phyloP scores from a whole-genome alignment of 2,888 invertebrate species.

The Panzeria rudis region DNA sequence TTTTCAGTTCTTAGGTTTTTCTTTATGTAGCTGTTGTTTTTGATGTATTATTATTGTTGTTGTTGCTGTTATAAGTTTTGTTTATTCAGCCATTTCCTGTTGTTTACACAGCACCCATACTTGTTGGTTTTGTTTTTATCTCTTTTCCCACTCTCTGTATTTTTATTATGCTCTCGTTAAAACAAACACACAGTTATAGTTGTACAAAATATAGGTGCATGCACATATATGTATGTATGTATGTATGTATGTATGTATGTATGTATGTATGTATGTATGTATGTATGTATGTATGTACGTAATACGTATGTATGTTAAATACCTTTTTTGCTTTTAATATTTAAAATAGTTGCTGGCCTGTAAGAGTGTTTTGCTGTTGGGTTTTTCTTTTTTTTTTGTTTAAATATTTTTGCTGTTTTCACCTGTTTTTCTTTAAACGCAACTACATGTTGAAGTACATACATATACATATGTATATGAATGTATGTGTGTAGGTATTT shows the following conservation, averaged over 20 bases:
- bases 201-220: background rate
- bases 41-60: constrained; percentile 17
- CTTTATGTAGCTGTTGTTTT: constrained; percentile 21
- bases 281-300: no score
- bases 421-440: constrained; percentile 16
- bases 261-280: background rate
- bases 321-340: constrained; percentile 26
- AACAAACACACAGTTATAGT: constrained; percentile 1
- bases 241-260: background rate
- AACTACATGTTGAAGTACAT: background rate
- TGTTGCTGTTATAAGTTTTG: constrained; percentile 47
- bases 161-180: background rate
- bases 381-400: background rate
- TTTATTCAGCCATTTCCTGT: constrained; percentile 65
- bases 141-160: background rate
- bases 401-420: constrained; percentile 16
- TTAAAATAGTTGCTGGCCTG: constrained; percentile 29
- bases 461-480: background rate
- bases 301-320: background rate
- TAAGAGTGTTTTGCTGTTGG: background rate
- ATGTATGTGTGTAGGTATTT: background rate
- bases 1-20: background rate
- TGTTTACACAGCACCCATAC: constrained; percentile 39
- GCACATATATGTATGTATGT: background rate
- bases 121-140: constrained; percentile 12